Evolutionary conservation across 2,888 invertebrate genomes (phyloP).

Genomic region (Hylaea fasciaria): DNA sequence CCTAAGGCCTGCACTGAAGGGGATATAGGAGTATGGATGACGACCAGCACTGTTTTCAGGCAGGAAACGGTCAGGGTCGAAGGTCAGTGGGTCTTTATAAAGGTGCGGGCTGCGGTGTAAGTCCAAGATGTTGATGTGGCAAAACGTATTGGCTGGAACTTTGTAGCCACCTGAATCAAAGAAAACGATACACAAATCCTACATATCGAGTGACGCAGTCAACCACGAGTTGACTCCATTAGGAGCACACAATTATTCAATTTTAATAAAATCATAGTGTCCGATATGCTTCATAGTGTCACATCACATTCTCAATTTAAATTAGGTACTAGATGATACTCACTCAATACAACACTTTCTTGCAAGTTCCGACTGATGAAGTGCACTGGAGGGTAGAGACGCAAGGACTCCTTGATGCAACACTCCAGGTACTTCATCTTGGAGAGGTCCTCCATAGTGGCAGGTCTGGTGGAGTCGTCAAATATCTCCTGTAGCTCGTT

Average conservation of each 20-base stretch:
- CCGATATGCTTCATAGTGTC: too few relatives aligned
- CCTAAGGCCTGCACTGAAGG: conserved; percentile 88
- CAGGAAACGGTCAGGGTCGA: conserved; percentile 89
- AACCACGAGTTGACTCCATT: too few relatives aligned
- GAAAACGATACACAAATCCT: too few relatives aligned
- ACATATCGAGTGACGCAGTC: too few relatives aligned
- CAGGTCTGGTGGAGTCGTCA: conserved; percentile 85
- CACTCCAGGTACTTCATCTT: conserved; percentile 88
- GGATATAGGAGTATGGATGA: conserved; percentile 87
- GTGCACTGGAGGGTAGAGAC: conserved; percentile 88
- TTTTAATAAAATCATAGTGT: too few relatives aligned
- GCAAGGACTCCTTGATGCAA: conserved; percentile 88
- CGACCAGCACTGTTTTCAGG: conserved; percentile 79
- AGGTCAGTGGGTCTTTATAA: conserved; percentile 87
- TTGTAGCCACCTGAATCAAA: conserved; percentile 56
- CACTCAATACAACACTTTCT: conserved; percentile 85
- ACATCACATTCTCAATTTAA: too few relatives aligned
- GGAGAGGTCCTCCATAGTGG: conserved; percentile 86
- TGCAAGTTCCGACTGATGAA: conserved; percentile 85
- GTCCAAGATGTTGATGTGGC: conserved; percentile 84
- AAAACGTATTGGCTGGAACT: conserved; percentile 77
- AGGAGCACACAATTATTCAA: too few relatives aligned
- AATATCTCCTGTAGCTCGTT: conserved; percentile 87
- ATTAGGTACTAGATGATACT: conserved; percentile 35
- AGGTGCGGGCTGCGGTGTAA: conserved; percentile 86